These are phyloP conservation scores for Papilio aristodemus DNA, from an alignment of 1,140 invertebrate species.

Conservation along the genomic window DNA sequence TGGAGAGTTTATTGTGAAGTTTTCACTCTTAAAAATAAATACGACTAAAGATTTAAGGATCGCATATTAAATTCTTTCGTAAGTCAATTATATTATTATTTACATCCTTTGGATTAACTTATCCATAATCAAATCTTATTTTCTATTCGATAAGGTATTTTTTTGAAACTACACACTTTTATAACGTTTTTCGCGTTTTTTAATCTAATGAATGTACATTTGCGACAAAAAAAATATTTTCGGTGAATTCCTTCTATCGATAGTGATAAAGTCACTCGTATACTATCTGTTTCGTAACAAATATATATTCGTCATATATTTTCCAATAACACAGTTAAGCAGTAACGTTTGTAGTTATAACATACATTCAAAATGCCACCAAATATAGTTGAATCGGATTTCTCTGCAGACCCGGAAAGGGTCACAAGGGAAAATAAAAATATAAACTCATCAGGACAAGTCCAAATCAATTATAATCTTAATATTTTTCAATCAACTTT, in stretches of 20 bases:
- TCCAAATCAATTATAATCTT: slow-evolving; percentile 36
- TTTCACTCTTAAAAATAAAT: neutral
- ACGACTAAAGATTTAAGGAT: neutral
- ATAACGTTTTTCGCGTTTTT: slow-evolving; percentile 1
- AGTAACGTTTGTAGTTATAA: neutral
- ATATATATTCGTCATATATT: slow-evolving; percentile 24
- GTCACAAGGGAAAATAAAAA: slow-evolving; percentile 27
- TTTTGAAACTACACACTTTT: neutral
- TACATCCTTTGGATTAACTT: neutral
- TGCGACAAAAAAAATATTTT: slow-evolving; percentile 17
- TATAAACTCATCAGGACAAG: slow-evolving; percentile 17
- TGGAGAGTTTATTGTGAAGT: no score
- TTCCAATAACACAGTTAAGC: neutral
- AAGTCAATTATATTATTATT: neutral
- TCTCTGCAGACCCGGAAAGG: slow-evolving; percentile 35
- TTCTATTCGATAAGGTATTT: neutral
- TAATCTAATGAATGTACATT: neutral
- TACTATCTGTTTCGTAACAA: slow-evolving; percentile 10
- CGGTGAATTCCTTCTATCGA: slow-evolving; percentile 8
- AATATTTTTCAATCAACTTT: slow-evolving; percentile 46
- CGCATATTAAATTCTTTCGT: neutral
- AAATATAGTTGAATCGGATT: slow-evolving; percentile 37
- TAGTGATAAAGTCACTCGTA: slow-evolving; percentile 29
- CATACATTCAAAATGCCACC: slow-evolving; percentile 43
- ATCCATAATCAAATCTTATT: slow-evolving; percentile 10